Conservation (phyloP, 2,113 vertebrate species). For the Spea bombifrons region DNA sequence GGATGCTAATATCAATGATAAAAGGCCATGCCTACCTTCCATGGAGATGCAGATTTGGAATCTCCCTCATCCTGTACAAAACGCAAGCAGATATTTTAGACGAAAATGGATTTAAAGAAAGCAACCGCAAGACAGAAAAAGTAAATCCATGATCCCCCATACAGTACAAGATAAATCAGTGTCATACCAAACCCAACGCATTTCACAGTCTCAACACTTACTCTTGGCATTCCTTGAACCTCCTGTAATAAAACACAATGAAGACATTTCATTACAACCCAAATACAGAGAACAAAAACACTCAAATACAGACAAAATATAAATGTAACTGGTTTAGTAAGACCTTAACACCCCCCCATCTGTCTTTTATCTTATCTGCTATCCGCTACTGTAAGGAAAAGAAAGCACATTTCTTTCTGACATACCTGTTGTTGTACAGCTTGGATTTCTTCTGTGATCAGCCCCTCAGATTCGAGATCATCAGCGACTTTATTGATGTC, state of each 20-base stretch:
- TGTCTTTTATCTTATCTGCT: too few relatives aligned
- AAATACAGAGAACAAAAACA: neutral
- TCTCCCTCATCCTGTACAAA: constrained; percentile 83
- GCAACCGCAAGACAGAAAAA: neutral
- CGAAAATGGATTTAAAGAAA: neutral
- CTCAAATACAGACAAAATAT: neutral
- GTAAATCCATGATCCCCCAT: neutral
- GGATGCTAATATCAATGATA: too few relatives aligned
- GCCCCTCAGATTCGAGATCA: constrained; percentile 92
- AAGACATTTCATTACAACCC: neutral
- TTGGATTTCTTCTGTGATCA: constrained; percentile 92
- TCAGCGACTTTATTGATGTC: constrained; percentile 96
- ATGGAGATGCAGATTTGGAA: constrained; percentile 87
- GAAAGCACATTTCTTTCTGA: neutral
- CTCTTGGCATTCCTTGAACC: constrained; percentile 76
- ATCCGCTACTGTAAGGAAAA: neutral
- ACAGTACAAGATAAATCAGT: neutral
- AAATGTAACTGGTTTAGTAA: neutral
- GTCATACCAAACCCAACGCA: neutral
- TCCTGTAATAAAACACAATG: constrained; percentile 68
- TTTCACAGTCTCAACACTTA: constrained; percentile 55
- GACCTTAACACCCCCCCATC: too few relatives aligned
- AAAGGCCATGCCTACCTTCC: constrained; percentile 82
- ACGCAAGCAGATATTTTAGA: constrained; percentile 10
- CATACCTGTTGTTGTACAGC: constrained; percentile 84